Evolutionary conservation across 2,888 invertebrate genomes (phyloP), one percentile per base, ranked within the genome.

Genomic region (Apamea epomidion): DNA sequence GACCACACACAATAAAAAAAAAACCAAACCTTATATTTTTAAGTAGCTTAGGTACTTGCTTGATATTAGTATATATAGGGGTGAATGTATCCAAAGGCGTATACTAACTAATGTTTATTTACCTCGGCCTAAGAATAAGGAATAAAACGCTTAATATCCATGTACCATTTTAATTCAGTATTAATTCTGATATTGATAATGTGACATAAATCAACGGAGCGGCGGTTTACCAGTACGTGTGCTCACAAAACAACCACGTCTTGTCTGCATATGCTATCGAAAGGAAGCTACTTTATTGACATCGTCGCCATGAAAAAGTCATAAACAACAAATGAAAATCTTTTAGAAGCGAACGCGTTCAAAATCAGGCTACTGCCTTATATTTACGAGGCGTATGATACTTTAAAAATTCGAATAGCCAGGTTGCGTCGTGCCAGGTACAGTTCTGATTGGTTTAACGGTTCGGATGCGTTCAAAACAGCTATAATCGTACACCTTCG

Each of bases 111-210:
- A n/a, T n/a, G n/a, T n/a, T 62, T 21, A 42, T n/a, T 4, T 0
- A n/a, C n/a, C 12, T 60, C 18, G n/a, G n/a, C 60, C 12, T n/a
- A 62, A 42, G 25, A 37, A 25, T 14, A 3, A 68, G 2, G 2
- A 94, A 93, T 92, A 88, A 94, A 94, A 94, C 87, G 76, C 83
- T 7, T 42, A 60, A 74, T 87, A 89, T 93, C 92, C 93, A 95
- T 93, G 93, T 94, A 95, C 94, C 94, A 94, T 92, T 94, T 94
- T 94, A 93, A 92, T 95, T 92, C 92, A 92, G 93, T 92, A 94
- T 93, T 91, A 92, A 92, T 93, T 91, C 91, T 91, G 92, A 93
- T 94, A 94, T 94, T 92, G 90, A 93, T 93, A 93, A 92, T 92
- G 91, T 92, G 94, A 94, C 92, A 93, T 91, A 92, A 92, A 91